These are phyloP conservation scores for Fistularia tabacaria DNA, from an alignment of 2,797 vertebrate species.

Conservation along the genomic window DNA sequence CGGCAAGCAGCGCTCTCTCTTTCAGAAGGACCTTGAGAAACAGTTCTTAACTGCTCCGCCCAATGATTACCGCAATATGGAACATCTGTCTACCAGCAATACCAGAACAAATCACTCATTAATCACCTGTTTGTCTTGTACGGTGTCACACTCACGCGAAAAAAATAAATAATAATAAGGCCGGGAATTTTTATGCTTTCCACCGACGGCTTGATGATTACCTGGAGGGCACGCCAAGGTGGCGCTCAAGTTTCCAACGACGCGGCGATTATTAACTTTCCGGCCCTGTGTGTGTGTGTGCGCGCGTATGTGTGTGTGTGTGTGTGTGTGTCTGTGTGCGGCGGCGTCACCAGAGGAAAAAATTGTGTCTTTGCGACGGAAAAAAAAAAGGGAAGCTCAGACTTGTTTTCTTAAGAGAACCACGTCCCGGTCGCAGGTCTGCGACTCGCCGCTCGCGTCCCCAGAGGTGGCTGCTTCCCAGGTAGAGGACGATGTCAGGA, in stretches of 20 bases:
- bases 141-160: constrained; percentile 10
- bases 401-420: constrained; percentile 54
- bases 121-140: constrained; percentile 67
- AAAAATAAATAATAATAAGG: constrained; percentile 27
- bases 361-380: no score
- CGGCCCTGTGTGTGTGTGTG: constrained; percentile 1
- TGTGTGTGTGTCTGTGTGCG: no score
- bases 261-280: constrained; percentile 41
- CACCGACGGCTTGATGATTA: constrained; percentile 58
- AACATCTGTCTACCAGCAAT: constrained; percentile 60
- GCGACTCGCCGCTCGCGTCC: constrained; percentile 51
- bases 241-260: constrained; percentile 23
- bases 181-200: constrained; percentile 51
- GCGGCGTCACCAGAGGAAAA: no score
- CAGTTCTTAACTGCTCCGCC: constrained; percentile 30
- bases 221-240: constrained; percentile 50
- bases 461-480: constrained; percentile 56
- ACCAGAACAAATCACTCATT: constrained; percentile 62
- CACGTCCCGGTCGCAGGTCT: constrained; percentile 41
- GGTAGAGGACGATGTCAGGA: constrained; percentile 72
- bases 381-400: no score
- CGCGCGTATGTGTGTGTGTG: background rate
- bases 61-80: constrained; percentile 37
- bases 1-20: constrained; percentile 4
- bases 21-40: constrained; percentile 49